A percentile compares a stretch with the other conserved stretches of the same genome.
These are phyloP conservation scores for Ammodytes dubius DNA, from an alignment of 2,113 vertebrate genomes.

Conservation along the genomic window DNA sequence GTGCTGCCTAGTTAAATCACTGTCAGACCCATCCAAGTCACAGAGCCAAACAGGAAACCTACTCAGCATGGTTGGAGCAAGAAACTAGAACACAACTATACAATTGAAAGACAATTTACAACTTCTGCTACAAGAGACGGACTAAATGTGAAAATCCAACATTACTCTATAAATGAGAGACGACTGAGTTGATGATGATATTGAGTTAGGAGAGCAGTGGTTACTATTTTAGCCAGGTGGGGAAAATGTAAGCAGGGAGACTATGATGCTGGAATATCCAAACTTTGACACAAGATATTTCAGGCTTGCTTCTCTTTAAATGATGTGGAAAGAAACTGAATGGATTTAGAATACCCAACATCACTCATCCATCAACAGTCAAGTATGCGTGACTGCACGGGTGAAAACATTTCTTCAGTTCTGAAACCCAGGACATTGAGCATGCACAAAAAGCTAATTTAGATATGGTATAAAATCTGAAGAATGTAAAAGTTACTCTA, in stretches of 20 bases:
- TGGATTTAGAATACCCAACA: neutral
- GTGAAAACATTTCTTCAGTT: neutral
- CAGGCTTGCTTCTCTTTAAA: conserved; percentile 4
- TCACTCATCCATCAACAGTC: conserved; percentile 13
- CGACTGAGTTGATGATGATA: neutral
- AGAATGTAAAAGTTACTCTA: conserved; percentile 71
- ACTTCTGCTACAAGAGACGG: conserved; percentile 12
- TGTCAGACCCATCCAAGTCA: conserved; percentile 51
- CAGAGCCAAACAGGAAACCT: conserved; percentile 37
- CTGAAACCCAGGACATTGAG: conserved; percentile 2
- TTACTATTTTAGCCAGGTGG: conserved; percentile 1
- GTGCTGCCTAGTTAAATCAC: conserved; percentile 47
- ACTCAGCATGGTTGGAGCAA: conserved; percentile 26
- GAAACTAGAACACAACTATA: conserved; percentile 17
- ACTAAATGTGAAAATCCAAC: conserved; percentile 27
- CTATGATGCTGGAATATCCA: conserved; percentile 9
- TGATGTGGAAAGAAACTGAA: neutral
- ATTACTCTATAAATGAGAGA: conserved; percentile 15
- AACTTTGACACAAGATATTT: neutral
- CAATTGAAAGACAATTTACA: neutral
- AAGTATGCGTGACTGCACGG: neutral
- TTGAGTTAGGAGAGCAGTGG: neutral
- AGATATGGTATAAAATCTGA: conserved; percentile 75
- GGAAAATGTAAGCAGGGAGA: conserved; percentile 16
- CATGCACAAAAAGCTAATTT: conserved; percentile 52